Percentiles rank a stretch among this genome's conserved stretches.
phyloP scores from a whole-genome alignment of 2,113 vertebrate species.

The Dascyllus trimaculatus region DNA sequence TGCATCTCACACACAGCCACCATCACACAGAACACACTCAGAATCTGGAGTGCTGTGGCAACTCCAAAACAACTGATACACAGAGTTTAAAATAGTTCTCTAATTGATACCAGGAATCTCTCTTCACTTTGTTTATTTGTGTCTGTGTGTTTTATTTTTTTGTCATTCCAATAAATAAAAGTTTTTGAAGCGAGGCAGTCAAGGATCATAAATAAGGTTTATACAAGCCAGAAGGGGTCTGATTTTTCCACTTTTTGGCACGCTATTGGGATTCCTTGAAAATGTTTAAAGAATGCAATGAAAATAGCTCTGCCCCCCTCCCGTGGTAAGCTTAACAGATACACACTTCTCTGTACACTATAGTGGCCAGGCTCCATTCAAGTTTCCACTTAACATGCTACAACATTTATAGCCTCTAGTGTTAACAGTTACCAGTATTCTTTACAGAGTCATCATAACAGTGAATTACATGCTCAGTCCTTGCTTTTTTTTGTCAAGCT shows the following conservation, averaged over 20 bases:
- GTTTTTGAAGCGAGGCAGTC: constrained; percentile 58
- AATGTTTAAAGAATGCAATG: constrained; percentile 54
- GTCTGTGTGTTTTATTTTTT: constrained; percentile 37
- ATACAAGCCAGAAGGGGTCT: constrained; percentile 64
- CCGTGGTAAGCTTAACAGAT: constrained; percentile 23
- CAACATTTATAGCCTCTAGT: constrained; percentile 40
- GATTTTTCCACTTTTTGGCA: constrained; percentile 60
- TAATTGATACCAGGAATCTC: constrained; percentile 67
- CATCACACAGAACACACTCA: constrained; percentile 9
- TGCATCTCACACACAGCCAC: background rate
- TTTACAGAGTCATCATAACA: constrained; percentile 32
- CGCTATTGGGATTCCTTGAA: constrained; percentile 43
- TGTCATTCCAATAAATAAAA: constrained; percentile 55
- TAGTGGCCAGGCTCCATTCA: constrained; percentile 2
- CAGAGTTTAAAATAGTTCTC: constrained; percentile 59
- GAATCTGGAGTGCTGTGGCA: constrained; percentile 12
- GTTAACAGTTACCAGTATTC: constrained; percentile 34
- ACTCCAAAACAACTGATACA: constrained; percentile 55
- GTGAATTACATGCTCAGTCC: constrained; percentile 15
- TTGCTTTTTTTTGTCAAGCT: constrained; percentile 35
- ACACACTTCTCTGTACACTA: constrained; percentile 11
- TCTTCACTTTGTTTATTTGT: constrained; percentile 57
- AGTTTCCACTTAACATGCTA: constrained; percentile 4
- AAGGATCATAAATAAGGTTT: constrained; percentile 80
- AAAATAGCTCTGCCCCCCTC: constrained; percentile 29